Percentiles rank a stretch among this genome's conserved stretches.
Evolutionary conservation across 2,888 invertebrate species (phyloP).

Genomic region (Tipula confusa): DNA sequence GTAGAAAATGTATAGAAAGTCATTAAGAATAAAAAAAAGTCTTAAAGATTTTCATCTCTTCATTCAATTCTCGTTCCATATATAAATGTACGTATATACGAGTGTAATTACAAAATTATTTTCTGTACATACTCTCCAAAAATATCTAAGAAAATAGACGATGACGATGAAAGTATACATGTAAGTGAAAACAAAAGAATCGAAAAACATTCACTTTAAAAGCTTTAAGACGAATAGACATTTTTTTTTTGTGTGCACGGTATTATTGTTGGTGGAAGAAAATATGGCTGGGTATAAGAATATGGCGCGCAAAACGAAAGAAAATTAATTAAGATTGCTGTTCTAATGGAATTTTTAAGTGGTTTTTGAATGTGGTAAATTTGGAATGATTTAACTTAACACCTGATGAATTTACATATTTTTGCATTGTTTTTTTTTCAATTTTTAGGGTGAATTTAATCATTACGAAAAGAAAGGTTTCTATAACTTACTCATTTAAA

Average conservation of each 20-base stretch:
- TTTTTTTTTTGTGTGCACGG: background rate
- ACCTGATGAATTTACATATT: background rate
- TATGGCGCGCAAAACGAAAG: background rate
- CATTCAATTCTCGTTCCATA: background rate
- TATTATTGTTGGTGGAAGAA: background rate
- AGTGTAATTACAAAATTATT: background rate
- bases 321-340: conserved; percentile 25
- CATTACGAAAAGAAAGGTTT: too few relatives aligned
- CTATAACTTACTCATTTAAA: too few relatives aligned
- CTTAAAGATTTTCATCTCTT: background rate
- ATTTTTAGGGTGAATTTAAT: too few relatives aligned
- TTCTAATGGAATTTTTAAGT: conserved; percentile 6
- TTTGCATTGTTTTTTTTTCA: background rate
- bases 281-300: background rate
- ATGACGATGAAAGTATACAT: background rate
- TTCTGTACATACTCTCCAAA: background rate
- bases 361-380: background rate
- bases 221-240: background rate
- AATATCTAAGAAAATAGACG: background rate
- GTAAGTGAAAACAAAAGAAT: background rate
- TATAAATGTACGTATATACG: background rate
- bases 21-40: background rate
- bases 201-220: background rate
- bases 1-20: background rate
- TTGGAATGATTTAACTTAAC: background rate